phyloP scores from a whole-genome alignment of 1,140 invertebrate genomes.

The Cydia amplana region DNA sequence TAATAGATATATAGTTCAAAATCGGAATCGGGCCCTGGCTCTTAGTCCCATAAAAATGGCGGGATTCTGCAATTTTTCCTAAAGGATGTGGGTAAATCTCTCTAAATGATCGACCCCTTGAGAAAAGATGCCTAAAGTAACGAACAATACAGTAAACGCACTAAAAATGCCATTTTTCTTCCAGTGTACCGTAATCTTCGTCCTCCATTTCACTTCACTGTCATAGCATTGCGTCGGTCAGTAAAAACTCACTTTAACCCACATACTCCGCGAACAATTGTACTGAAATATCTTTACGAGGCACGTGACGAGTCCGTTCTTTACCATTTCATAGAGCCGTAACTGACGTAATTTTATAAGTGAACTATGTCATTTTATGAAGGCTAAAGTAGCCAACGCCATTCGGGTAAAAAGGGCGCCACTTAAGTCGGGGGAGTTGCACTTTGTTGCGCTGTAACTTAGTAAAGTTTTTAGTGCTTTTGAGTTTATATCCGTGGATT shows the following conservation, averaged over 20 bases:
- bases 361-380: not conserved
- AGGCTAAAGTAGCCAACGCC: not conserved
- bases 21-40: no score
- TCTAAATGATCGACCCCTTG: not conserved
- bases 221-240: not conserved
- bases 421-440: conserved; percentile 7
- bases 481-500: conserved; percentile 17
- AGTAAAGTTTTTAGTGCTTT: conserved; percentile 17
- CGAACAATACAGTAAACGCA: not conserved
- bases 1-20: no score
- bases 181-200: not conserved
- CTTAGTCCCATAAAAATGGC: no score
- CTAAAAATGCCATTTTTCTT: not conserved
- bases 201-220: not conserved
- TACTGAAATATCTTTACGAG: not conserved
- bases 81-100: no score
- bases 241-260: not conserved
- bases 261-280: conserved; percentile 10
- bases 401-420: conserved; percentile 22
- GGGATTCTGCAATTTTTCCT: no score
- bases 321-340: not conserved
- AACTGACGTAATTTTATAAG: not conserved
- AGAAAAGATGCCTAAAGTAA: not conserved
- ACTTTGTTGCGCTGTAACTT: conserved; percentile 20
- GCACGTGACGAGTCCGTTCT: conserved; percentile 5